Evolutionary conservation across 2,888 invertebrate species (phyloP), one percentile per base, ranked within the genome.

Genomic region (Tipula confusa): DNA sequence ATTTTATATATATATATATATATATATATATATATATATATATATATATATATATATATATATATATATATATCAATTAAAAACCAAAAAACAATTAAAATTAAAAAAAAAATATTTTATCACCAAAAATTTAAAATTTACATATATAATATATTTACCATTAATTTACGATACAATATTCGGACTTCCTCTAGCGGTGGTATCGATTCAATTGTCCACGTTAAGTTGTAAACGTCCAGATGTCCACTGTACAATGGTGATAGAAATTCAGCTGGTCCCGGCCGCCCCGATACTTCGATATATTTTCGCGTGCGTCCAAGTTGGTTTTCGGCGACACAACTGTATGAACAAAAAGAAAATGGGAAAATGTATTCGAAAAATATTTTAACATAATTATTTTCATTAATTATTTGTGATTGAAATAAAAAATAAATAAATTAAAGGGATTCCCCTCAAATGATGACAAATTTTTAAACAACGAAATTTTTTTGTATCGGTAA

Each of bases 201-300:
- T 86, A 93, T 93, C 6, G 93, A 93, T 86, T 93, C 93, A 38
- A 93, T 93, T 83, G 91, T 91, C 93, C 93, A 94, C 31, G 92
- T 92, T 82, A 93, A 88, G 86, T 92, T 92, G 87, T 93, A 93
- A 84, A 92, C 91, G 87, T 92, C 92, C 80, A 92, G 90, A 85
- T 91, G 91, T 29, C 91, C 89, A 85, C 93, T 92, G 86, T 92
- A 90, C 0, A 91, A 91, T 0, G 92, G 91, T 84, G 93, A 93
- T 84, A 92, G 90, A 85, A 93, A 92, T 85, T 91, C 91, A 0
- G 93, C 93, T 18, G 93, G 92, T 2, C 93, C 93, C 0, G 93
- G 93, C 85, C 92, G 91, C 11, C 93, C 93, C 13, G 93, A 92
- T 43, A 93, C 89, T 87, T 93, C 92, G 86, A 93, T 93, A 86